phyloP scores from a whole-genome alignment of 2,797 vertebrate species.

The Momotus momota region DNA sequence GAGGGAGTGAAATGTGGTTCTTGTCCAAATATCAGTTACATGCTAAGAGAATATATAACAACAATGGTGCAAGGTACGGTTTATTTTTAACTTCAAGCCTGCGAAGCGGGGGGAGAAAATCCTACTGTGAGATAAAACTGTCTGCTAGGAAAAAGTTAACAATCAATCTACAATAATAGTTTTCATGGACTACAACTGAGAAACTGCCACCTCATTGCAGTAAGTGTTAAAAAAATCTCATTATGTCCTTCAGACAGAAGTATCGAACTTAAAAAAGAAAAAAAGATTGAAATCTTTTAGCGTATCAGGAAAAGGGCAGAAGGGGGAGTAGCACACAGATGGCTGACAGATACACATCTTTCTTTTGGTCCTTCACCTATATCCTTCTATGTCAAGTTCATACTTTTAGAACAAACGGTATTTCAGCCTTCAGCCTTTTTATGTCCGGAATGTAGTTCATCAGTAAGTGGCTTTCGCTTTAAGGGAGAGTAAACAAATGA shows the following conservation, averaged over 20 bases:
- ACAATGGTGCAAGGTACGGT: neutral
- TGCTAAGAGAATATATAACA: constrained; percentile 8
- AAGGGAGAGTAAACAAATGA: constrained; percentile 40
- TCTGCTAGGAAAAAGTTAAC: neutral
- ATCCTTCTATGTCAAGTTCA: neutral
- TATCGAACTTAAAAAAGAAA: neutral
- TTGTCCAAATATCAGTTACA: neutral
- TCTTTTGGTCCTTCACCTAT: neutral
- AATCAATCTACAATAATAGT: constrained; percentile 44
- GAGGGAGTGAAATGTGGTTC: neutral
- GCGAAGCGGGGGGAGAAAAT: neutral
- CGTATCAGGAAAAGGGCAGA: neutral
- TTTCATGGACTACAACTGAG: constrained; percentile 18
- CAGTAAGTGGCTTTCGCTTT: neutral
- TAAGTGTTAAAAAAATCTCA: neutral
- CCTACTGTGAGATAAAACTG: neutral
- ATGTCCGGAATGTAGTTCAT: neutral
- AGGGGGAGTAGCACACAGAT: neutral
- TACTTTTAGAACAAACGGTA: constrained; percentile 35
- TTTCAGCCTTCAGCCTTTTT: neutral
- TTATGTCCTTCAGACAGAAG: neutral
- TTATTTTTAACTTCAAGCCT: constrained; percentile 39
- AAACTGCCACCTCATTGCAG: constrained; percentile 9
- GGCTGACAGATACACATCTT: neutral
- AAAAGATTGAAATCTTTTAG: neutral